Evolutionary conservation across 1,140 invertebrate species (phyloP), one percentile per base, ranked within the genome.

Genomic region (Drosophila simulans): DNA sequence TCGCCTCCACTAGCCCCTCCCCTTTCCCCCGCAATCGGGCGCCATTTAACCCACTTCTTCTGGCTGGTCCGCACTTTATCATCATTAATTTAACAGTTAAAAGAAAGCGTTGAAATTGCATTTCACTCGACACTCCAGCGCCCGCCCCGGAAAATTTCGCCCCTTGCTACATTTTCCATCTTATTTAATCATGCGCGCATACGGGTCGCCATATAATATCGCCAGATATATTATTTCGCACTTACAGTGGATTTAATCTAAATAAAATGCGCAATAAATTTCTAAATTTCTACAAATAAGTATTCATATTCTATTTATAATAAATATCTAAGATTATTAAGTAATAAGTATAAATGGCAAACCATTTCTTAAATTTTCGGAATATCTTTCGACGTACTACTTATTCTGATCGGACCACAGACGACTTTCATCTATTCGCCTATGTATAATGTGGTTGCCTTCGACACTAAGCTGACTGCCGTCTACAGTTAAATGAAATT

Each of bases 61-160:
- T 53, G 39, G 27, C 42, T 43, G 5, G 51, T 15, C 13, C 40
- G 17, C 48, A 56, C 20, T 66, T 79, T 76, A 64, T 58, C 56
- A 65, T 66, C 76, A 79, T 79, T 71, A 80, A 76, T 80, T 75
- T 60, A 52, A 62, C 77, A 62, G 53, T 80, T 80, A 80, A 80
- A 76, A 60, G 51, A 31, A 62, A 51, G 71, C 71, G 55, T 76
- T 71, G 55, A 81, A 81, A 81, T 81, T 71, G 59, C 79, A 80
- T 81, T 81, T 48, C n/a, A 42, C 45, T 20, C 20, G 17, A 39
- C 45, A 11, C 56, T 27, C 37, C 13, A 0, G 2, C 15, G 4
- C 17, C n/a, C 22, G 22, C 12, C 25, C 5, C 17, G 31, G 17
- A 34, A 52, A 17, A 15, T 5, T n/a, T 11, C 11, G 31, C 15